These are phyloP conservation scores for Monarcha castaneiventris DNA, from an alignment of 2,113 vertebrate genomes.

Conservation along the genomic window DNA sequence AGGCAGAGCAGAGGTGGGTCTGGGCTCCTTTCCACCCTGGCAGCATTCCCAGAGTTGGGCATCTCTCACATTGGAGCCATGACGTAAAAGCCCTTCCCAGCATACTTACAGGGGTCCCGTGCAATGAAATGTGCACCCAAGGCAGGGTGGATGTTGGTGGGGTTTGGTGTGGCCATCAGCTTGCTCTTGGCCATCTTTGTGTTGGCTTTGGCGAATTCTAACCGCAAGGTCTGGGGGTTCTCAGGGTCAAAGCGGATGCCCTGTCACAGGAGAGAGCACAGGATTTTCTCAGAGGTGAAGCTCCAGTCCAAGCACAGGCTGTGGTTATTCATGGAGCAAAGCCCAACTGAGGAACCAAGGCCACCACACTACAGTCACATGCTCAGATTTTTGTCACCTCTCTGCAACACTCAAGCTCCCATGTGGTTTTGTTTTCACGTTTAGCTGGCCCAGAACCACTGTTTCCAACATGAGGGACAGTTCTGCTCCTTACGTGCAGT, in stretches of 20 bases:
- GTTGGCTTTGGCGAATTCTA: conserved; percentile 99
- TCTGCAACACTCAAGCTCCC: not conserved
- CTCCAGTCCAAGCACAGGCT: not conserved
- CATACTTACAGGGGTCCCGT: conserved; percentile 97
- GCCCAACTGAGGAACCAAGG: not conserved
- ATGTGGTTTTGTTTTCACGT: fast-evolving
- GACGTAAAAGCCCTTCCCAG: not conserved
- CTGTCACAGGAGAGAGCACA: conserved; percentile 65
- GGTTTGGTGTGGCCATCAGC: conserved; percentile 97
- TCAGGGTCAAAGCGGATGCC: conserved; percentile 98
- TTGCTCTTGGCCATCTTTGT: conserved; percentile 99
- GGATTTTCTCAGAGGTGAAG: not conserved
- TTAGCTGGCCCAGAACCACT: not conserved
- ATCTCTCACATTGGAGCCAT: not conserved
- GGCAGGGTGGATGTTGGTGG: conserved; percentile 95
- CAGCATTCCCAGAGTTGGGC: not conserved
- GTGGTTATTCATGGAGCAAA: not conserved
- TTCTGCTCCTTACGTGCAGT: not conserved
- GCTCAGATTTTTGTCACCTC: not conserved
- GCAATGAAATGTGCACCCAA: conserved; percentile 97
- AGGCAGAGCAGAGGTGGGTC: not conserved
- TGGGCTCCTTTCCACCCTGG: not conserved
- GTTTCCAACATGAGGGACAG: not conserved
- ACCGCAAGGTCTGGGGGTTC: conserved; percentile 96
- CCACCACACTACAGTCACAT: not conserved